Evolutionary conservation across 1,140 invertebrate genomes (phyloP), one percentile per base, ranked within the genome.

Genomic region (Zaprionus camerounensis): DNA sequence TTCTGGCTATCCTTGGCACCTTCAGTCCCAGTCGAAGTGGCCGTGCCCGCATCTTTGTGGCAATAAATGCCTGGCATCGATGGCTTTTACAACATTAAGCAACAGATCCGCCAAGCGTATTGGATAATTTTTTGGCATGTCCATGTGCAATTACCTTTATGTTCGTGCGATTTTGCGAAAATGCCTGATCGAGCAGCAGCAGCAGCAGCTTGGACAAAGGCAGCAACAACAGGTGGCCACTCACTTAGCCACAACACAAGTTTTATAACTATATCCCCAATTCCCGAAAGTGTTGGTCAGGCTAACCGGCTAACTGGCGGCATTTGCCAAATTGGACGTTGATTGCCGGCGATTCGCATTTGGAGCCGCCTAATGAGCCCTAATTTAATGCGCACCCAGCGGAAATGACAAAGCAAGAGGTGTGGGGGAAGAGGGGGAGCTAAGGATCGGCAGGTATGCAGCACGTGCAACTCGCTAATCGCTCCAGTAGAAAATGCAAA

Each of bases 31-130:
- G 31, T 31, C 28, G 28, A 0, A 34, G 31, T 34, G 31, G 31
- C 31, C 31, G 31, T 62, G 36, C 20, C 62, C 31, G 41, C 51
- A 71, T 71, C 57, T 34, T 38, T 49, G 65, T 24, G 46, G 46
- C 84, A 88, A 88, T 88, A 88, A 88, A 88, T 88, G 81, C 84
- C 81, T 79, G 73, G 81, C 84, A 90, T 88, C 84, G 84, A 88
- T 88, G 84, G 81, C 73, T 88, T 76, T 78, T 63, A 82, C 81
- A 73, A 63, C 82, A 74, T 74, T 74, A 62, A 75, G 65, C 53
- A 57, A 71, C 55, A 67, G 55, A 34, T 51, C 46, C 46, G 46
- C 55, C 51, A 36, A 57, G 71, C 53, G 73, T 87, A 83, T 87
- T 78, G 85, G 81, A 88, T 88, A 83, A 84, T 88, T 87, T 86